phyloP scores from a whole-genome alignment of 1,140 invertebrate species.

The Spodoptera frugiperda region DNA sequence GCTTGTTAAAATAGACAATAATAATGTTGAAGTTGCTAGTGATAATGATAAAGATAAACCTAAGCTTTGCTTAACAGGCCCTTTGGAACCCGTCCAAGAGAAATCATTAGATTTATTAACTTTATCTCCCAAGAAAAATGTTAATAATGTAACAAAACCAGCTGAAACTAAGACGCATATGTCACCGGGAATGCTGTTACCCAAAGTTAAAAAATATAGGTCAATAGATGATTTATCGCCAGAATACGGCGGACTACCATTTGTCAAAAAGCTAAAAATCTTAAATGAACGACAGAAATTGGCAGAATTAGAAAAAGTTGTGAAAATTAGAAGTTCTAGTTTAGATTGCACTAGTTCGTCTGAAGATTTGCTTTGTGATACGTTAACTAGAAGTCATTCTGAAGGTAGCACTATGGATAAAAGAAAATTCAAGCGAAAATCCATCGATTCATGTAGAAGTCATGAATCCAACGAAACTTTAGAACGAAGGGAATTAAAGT shows the following conservation, averaged over 20 bases:
- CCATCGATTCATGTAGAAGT: conserved; percentile 83
- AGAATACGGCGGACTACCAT: conserved; percentile 94
- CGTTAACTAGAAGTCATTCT: conserved; percentile 89
- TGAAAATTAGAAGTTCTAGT: conserved; percentile 91
- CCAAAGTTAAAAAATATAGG: conserved; percentile 89
- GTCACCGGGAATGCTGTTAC: conserved; percentile 72
- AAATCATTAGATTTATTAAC: conserved; percentile 78
- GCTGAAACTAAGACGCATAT: conserved; percentile 65
- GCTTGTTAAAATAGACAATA: conserved; percentile 81
- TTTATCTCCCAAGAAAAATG: conserved; percentile 72
- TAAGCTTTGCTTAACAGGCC: conserved; percentile 71
- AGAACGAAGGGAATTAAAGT: conserved; percentile 93
- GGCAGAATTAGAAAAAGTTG: conserved; percentile 91
- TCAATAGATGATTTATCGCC: conserved; percentile 95
- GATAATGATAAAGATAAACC: conserved; percentile 73
- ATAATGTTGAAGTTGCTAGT: conserved; percentile 72
- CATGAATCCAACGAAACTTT: conserved; percentile 94
- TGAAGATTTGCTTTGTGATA: conserved; percentile 87
- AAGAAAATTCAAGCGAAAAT: conserved; percentile 79
- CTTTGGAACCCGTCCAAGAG: conserved; percentile 76
- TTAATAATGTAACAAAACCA: conserved; percentile 56
- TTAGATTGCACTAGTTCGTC: conserved; percentile 91
- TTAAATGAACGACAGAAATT: conserved; percentile 95
- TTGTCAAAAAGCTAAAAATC: conserved; percentile 95
- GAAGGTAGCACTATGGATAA: conserved; percentile 87